Conservation (phyloP, 1,140 invertebrate genomes). For the Lepidurus packardi region DNA sequence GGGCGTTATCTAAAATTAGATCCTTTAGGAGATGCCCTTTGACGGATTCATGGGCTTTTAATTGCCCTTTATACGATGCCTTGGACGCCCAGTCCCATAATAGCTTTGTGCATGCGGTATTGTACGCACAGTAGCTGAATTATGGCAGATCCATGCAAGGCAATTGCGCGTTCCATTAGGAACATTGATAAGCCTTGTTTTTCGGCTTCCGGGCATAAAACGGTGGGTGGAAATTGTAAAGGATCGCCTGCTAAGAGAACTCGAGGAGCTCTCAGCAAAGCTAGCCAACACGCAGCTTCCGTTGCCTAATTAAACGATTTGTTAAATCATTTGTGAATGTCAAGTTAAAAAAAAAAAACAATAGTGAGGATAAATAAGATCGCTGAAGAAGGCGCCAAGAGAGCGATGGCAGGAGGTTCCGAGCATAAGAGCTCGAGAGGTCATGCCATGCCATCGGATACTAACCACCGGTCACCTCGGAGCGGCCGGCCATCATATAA, state of each 20-base stretch:
- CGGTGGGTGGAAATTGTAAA: constrained; percentile 56
- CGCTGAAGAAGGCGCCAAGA: not conserved
- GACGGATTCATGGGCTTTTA: constrained; percentile 50
- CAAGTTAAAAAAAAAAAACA: constrained; percentile 37
- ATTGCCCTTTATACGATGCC: constrained; percentile 48
- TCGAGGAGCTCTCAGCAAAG: constrained; percentile 48
- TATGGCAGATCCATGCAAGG: constrained; percentile 45
- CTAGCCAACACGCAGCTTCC: constrained; percentile 58
- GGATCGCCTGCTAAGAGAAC: constrained; percentile 58
- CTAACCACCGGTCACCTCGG: not conserved
- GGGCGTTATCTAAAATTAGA: too few relatives aligned
- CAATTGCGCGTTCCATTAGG: constrained; percentile 56
- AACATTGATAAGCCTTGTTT: constrained; percentile 49
- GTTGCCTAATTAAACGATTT: constrained; percentile 45
- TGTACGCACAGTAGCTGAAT: constrained; percentile 52
- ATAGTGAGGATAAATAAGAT: constrained; percentile 33
- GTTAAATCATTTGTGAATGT: not conserved
- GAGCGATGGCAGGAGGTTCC: not conserved
- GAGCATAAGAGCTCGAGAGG: constrained; percentile 2
- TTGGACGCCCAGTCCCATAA: constrained; percentile 56
- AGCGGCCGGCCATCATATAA: constrained; percentile 5
- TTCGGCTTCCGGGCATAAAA: constrained; percentile 47
- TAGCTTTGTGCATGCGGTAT: constrained; percentile 57
- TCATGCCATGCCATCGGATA: not conserved
- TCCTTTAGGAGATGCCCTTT: constrained; percentile 52